Evolutionary conservation across 2,888 invertebrate genomes (phyloP).

Genomic region (Deilephila elpenor): DNA sequence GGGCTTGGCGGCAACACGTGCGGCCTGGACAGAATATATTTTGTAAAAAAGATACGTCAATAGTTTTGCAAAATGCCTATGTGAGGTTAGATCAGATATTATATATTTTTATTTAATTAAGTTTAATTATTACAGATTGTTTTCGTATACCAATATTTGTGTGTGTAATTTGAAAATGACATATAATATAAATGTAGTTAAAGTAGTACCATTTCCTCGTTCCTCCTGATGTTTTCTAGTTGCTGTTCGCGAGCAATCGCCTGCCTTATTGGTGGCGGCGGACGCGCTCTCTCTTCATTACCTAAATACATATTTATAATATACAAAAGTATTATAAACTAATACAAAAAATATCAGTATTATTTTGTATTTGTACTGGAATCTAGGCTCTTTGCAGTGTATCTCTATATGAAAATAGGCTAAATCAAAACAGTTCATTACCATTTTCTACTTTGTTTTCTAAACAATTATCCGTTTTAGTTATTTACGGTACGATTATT

Average conservation of each 20-base stretch:
- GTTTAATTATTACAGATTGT: too few species aligned
- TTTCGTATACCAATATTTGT: too few species aligned
- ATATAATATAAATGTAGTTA: not conserved
- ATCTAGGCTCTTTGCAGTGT: too few species aligned
- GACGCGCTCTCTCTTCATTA: slow-evolving; percentile 65
- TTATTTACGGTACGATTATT: too few species aligned
- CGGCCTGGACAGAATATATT: not conserved
- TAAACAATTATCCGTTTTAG: too few species aligned
- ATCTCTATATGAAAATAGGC: too few species aligned
- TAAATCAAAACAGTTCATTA: too few species aligned
- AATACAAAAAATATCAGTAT: too few species aligned
- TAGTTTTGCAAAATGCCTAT: not conserved
- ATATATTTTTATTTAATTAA: too few species aligned
- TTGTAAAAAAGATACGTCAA: not conserved
- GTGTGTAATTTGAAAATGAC: not conserved
- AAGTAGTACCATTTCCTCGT: slow-evolving; percentile 76
- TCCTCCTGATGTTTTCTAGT: slow-evolving; percentile 89
- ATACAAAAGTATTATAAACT: not conserved
- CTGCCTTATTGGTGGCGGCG: slow-evolving; percentile 87
- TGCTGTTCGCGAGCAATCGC: slow-evolving; percentile 93
- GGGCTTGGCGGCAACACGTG: not conserved
- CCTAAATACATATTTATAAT: slow-evolving; percentile 47
- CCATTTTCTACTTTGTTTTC: too few species aligned
- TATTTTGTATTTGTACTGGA: too few species aligned
- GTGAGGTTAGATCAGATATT: too few species aligned